Evolutionary conservation across 2,888 invertebrate genomes (phyloP).

Genomic region (Folsomia candida): DNA sequence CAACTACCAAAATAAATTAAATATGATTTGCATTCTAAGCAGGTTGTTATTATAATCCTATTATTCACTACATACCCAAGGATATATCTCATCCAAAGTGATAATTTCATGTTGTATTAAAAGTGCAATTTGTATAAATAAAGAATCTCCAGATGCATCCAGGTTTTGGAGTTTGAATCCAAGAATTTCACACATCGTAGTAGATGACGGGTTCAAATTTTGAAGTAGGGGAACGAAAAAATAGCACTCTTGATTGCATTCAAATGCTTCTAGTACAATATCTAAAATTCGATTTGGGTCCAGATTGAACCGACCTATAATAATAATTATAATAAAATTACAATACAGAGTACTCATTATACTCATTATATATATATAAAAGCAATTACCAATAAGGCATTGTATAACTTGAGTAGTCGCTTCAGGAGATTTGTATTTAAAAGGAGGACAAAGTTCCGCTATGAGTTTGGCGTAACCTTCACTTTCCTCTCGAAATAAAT

Average conservation of each 20-base stretch:
- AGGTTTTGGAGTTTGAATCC: constrained; percentile 76
- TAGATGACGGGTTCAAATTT: constrained; percentile 82
- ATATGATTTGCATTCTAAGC: background rate
- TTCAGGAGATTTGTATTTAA: constrained; percentile 63
- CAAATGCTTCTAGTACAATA: constrained; percentile 93
- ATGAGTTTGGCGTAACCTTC: constrained; percentile 98
- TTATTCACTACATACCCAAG: constrained; percentile 69
- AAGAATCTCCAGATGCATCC: constrained; percentile 58
- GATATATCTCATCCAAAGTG: constrained; percentile 80
- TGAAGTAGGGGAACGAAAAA: constrained; percentile 83
- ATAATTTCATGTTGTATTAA: constrained; percentile 85
- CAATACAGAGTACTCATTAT: constrained; percentile 19
- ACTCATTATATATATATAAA: no score
- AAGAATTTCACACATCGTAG: constrained; percentile 87
- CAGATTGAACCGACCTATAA: constrained; percentile 92
- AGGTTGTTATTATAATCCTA: background rate
- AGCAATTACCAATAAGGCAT: constrained; percentile 90
- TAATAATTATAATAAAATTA: no score
- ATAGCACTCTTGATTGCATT: constrained; percentile 73
- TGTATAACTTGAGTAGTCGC: constrained; percentile 82
- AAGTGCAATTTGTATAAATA: constrained; percentile 86
- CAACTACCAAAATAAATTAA: constrained; percentile 60
- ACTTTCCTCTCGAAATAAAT: constrained; percentile 96
- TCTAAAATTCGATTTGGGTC: constrained; percentile 97
- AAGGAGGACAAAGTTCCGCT: constrained; percentile 85